phyloP scores from a whole-genome alignment of 2,888 invertebrate genomes.

The Acanthosepion lycidas region DNA sequence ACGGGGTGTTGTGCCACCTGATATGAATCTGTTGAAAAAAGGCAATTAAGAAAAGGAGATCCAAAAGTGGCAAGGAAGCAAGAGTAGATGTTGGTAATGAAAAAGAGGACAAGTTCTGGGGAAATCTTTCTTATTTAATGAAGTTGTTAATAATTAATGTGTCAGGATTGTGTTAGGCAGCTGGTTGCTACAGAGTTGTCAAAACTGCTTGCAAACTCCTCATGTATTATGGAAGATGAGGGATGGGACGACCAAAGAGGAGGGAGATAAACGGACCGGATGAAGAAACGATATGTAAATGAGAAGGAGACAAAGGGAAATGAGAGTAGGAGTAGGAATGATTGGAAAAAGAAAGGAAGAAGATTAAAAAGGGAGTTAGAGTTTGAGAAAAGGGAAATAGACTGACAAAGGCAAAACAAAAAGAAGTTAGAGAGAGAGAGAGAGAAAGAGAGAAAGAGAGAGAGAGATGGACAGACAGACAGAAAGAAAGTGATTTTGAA shows the following conservation, averaged over 20 bases:
- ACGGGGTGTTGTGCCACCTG: not conserved
- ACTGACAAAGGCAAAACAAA: not conserved
- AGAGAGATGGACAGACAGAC: not conserved
- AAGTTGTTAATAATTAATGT: slow-evolving; percentile 1
- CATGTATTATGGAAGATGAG: not conserved
- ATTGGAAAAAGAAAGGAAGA: not conserved
- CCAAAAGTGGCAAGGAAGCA: not conserved
- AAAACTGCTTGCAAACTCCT: too few relatives aligned
- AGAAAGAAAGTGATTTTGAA: not conserved
- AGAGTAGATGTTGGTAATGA: not conserved
- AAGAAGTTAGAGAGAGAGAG: not conserved
- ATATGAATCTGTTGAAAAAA: not conserved
- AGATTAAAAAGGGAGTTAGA: not conserved
- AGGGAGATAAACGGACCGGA: not conserved
- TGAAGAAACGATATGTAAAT: not conserved
- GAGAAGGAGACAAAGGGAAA: not conserved
- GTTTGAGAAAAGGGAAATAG: not conserved
- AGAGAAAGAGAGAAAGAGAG: not conserved
- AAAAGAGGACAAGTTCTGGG: not conserved
- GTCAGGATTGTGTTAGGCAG: not conserved
- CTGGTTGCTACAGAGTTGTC: not conserved
- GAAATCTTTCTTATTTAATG: not conserved
- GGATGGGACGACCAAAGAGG: not conserved
- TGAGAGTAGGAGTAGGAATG: not conserved
- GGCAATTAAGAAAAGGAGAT: not conserved